Base-by-base conservation (phyloP, 2,113 vertebrate genomes). In the Fukomys damarensis region DNA sequence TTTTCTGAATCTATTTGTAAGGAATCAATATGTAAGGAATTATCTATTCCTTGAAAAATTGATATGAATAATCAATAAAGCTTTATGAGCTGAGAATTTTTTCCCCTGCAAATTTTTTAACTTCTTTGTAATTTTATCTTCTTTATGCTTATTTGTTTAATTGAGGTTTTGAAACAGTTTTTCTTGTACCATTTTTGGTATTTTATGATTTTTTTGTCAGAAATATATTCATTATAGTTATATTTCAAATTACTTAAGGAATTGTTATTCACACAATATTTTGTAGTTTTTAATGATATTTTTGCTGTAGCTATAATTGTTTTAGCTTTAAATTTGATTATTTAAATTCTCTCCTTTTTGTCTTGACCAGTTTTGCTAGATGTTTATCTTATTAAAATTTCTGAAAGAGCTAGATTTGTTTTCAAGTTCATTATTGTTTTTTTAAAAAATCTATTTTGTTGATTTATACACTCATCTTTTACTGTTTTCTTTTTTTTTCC, bases 101-200 rank as follows among this genome's bases (percentile, higher is more conserved):
- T 74, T 96, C 93, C 46, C 22, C 35, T 35, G 82, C 26, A 43
- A 46, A 10, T 79, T 24, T 93, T 92, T 79, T 86, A 77, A 89
- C n/a, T 95, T 86, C 30, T 46, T 43, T 86, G 0, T 12, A 28
- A 96, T 91, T 83, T 96, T 97, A 83, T 86, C 38, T 77, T 92
- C 76, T 90, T 59, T 92, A 90, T 95, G 26, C 16, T 90, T 91
- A 63, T 61, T 94, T 19, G 43, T 63, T 7, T 65, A 72, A 81
- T 79, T 38, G 74, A 22, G 5, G 70, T 70, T 87, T 20, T 89
- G 32, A 2, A 46, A 5, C 54, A n/a, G n/a, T 93, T 91, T 41
- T 83, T 65, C 3, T 61, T 86, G 14, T 1, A 84, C 22, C 7
- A 63, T 10, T 32, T 84, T 92, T 96, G 54, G 8, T 10, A 68